These are phyloP conservation scores for Cephus sareptanus DNA, from an alignment of 2,888 invertebrate genomes.

Conservation along the genomic window DNA sequence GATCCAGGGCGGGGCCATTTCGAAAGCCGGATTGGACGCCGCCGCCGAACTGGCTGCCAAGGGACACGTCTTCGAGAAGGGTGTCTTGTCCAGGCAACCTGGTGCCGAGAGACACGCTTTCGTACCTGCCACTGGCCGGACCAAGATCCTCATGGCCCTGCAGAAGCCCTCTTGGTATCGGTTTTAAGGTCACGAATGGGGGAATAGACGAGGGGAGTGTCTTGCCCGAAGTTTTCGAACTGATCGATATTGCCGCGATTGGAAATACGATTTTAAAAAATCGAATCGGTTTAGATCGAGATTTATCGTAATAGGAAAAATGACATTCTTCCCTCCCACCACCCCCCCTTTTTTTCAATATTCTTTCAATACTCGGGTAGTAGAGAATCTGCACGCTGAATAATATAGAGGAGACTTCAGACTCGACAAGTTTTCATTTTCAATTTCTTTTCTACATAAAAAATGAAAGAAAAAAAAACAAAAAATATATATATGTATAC, in stretches of 20 bases:
- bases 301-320: background rate
- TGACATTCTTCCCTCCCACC: background rate
- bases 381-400: background rate
- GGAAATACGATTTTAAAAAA: background rate
- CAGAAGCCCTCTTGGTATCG: constrained; percentile 63
- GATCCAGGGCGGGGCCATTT: constrained; percentile 57
- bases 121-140: constrained; percentile 56
- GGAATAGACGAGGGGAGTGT: background rate
- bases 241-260: background rate
- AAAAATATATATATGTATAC: background rate
- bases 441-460: constrained; percentile 3
- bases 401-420: background rate
- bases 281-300: background rate
- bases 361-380: background rate
- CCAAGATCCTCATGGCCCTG: constrained; percentile 60
- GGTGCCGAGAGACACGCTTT: constrained; percentile 48
- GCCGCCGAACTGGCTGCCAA: constrained; percentile 58
- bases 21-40: constrained; percentile 60
- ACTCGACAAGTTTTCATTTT: background rate
- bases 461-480: background rate
- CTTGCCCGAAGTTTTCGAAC: constrained; percentile 9
- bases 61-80: constrained; percentile 60
- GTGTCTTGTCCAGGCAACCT: constrained; percentile 55
- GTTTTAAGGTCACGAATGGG: constrained; percentile 39
- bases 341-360: background rate